Conservation (phyloP, 2,797 vertebrate species). For the Triplophysa bombifrons region DNA sequence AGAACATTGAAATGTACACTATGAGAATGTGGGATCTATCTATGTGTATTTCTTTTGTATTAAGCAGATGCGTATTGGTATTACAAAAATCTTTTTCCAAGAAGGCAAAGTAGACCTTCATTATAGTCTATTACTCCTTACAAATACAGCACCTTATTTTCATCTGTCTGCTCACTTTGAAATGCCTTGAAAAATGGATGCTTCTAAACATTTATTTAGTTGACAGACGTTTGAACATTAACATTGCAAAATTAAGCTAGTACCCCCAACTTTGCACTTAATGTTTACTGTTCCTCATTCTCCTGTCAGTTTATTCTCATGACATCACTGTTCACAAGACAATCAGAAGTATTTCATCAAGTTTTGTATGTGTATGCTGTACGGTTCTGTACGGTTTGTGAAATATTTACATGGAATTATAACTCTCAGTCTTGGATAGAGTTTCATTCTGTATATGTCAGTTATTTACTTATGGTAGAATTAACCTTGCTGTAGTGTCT, state of each 20-base stretch:
- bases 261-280: conserved; percentile 15
- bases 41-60: conserved; percentile 1
- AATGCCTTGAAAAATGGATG: neutral
- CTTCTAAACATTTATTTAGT: conserved; percentile 19
- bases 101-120: neutral
- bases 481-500: conserved; percentile 9
- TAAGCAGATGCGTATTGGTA: neutral
- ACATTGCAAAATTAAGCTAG: neutral
- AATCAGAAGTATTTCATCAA: conserved; percentile 42
- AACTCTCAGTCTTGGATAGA: neutral
- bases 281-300: neutral
- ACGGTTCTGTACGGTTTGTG: neutral
- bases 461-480: conserved; percentile 12
- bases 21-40: neutral
- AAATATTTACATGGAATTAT: neutral
- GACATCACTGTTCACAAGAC: conserved; percentile 40
- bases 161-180: conserved; percentile 30
- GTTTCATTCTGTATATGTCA: neutral
- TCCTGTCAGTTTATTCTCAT: neutral
- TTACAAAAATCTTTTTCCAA: neutral
- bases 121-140: neutral
- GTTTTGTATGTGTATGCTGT: neutral
- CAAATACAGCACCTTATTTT: conserved; percentile 39
- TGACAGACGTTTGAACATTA: neutral
- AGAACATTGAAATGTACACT: neutral